A percentile compares a stretch with the other conserved stretches of the same genome.
Evolutionary conservation across 2,888 invertebrate species (phyloP).

Genomic region (Lamellibrachia satsuma): DNA sequence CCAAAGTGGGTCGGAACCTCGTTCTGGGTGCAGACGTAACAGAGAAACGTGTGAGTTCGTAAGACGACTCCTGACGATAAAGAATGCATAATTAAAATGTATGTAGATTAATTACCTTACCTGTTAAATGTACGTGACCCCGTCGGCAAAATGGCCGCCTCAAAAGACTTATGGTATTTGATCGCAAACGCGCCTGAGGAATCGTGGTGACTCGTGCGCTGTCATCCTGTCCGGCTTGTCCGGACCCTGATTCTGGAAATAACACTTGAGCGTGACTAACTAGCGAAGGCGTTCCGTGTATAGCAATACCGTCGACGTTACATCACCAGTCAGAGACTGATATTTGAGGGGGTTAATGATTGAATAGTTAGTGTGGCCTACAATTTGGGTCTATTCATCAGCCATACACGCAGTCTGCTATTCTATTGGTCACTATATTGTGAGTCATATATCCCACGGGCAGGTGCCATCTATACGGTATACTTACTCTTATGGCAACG

Average conservation of each 20-base stretch:
- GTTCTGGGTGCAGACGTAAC: constrained; percentile 32
- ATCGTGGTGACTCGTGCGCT: neutral
- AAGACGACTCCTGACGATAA: constrained; percentile 10
- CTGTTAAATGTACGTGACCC: constrained; percentile 3
- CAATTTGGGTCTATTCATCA: neutral
- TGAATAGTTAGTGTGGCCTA: neutral
- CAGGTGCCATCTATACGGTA: neutral
- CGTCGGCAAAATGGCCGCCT: neutral
- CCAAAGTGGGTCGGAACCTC: constrained; percentile 34
- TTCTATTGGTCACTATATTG: constrained; percentile 3
- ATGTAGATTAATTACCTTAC: neutral
- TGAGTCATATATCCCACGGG: neutral
- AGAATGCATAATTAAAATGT: constrained; percentile 17
- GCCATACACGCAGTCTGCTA: neutral
- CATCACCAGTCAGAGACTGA: neutral
- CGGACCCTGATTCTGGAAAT: neutral
- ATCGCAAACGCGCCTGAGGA: constrained; percentile 3
- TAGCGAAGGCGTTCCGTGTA: constrained; percentile 1
- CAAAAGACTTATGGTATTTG: constrained; percentile 13
- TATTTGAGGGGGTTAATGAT: constrained; percentile 10
- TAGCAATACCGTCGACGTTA: neutral
- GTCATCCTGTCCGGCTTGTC: constrained; percentile 17
- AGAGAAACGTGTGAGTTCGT: constrained; percentile 34
- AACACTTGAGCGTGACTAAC: constrained; percentile 6
- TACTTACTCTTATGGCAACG: constrained; percentile 10